Evolutionary conservation across 23 tunicate species (phyloP).

Genomic region (Corella eumyota): DNA sequence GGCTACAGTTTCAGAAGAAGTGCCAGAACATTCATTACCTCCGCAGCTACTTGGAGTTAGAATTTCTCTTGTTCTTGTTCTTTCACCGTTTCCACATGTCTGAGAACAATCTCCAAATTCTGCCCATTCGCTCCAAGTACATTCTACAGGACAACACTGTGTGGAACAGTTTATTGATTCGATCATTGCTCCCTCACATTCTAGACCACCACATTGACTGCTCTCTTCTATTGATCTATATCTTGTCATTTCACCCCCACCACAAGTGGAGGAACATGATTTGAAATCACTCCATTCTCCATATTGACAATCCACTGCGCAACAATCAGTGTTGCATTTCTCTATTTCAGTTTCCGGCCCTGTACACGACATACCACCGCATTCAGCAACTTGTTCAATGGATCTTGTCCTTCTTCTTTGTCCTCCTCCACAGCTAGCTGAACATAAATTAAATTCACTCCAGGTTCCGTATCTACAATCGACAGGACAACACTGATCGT

Average conservation of each 20-base stretch:
- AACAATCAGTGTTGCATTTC: slow-evolving; percentile 11
- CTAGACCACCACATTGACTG: slow-evolving; percentile 5
- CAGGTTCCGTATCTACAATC: background rate
- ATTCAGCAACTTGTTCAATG: background rate
- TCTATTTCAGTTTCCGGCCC: background rate
- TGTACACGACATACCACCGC: slow-evolving; percentile 3
- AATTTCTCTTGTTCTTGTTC: slow-evolving; percentile 4
- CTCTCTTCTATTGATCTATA: background rate
- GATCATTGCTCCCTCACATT: slow-evolving; percentile 3
- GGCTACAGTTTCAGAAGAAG: background rate
- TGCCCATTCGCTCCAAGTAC: slow-evolving; percentile 26
- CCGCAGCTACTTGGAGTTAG: slow-evolving; percentile 9
- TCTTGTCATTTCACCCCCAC: background rate
- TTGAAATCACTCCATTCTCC: background rate
- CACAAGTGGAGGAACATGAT: background rate
- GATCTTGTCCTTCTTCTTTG: background rate
- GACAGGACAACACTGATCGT: too few relatives aligned
- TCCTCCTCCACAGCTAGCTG: background rate
- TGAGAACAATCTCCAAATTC: slow-evolving; percentile 8
- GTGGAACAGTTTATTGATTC: slow-evolving; percentile 1
- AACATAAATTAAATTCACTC: background rate
- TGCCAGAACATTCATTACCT: slow-evolving; percentile 18
- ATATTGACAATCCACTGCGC: background rate
- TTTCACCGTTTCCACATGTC: slow-evolving; percentile 6
- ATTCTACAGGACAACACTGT: slow-evolving; percentile 30